These are phyloP conservation scores for Physocephala rufipes DNA, from an alignment of 2,888 invertebrate genomes.

Conservation along the genomic window DNA sequence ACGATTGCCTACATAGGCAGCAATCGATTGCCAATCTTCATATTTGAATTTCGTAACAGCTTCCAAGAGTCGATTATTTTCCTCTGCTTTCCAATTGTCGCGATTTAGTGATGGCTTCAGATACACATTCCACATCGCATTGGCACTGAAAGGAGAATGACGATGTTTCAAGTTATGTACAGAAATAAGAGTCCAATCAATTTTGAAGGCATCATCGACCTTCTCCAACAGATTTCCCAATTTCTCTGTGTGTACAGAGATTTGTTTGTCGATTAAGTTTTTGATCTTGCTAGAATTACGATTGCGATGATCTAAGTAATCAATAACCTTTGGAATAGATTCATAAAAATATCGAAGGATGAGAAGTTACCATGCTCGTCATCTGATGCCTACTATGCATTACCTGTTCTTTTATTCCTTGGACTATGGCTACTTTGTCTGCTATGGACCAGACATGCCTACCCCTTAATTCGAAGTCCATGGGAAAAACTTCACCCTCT, in stretches of 20 bases:
- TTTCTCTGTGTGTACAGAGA: conserved; percentile 45
- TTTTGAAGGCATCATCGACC: conserved; percentile 49
- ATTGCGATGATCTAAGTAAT: conserved; percentile 43
- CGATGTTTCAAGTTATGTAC: conserved; percentile 65
- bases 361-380: too few relatives aligned
- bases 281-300: conserved; percentile 12
- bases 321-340: conserved; percentile 44
- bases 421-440: conserved; percentile 70
- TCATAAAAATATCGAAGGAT: too few relatives aligned
- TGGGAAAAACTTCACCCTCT: conserved; percentile 64
- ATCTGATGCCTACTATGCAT: background rate
- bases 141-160: conserved; percentile 74
- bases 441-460: conserved; percentile 69
- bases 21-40: conserved; percentile 76
- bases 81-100: conserved; percentile 67
- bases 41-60: conserved; percentile 64
- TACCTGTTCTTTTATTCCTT: conserved; percentile 67
- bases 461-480: conserved; percentile 62
- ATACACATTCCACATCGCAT: conserved; percentile 76
- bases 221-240: conserved; percentile 41
- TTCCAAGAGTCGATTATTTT: conserved; percentile 65
- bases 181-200: conserved; percentile 63
- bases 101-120: conserved; percentile 76
- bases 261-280: conserved; percentile 30
- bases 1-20: conserved; percentile 69